These are phyloP conservation scores for Cheilosia grossa DNA, from an alignment of 2,888 invertebrate genomes.

Conservation along the genomic window DNA sequence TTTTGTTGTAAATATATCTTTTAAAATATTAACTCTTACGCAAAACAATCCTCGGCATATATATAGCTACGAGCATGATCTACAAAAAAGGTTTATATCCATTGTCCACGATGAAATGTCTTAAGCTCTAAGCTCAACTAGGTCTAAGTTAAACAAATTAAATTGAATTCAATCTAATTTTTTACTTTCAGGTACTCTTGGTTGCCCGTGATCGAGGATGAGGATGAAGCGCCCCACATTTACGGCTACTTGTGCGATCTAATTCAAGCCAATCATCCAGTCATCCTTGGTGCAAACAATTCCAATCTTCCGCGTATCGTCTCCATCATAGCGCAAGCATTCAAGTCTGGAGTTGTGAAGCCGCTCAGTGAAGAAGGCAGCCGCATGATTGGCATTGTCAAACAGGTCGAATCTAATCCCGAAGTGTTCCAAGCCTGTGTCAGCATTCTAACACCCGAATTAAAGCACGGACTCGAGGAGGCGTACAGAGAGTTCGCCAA, in stretches of 20 bases:
- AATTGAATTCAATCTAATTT: background rate
- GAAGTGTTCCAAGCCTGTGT: conserved; percentile 92
- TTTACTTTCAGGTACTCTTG: conserved; percentile 88
- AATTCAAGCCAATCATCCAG: conserved; percentile 94
- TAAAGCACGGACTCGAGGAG: conserved; percentile 92
- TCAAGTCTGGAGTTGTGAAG: conserved; percentile 92
- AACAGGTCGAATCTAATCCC: conserved; percentile 93
- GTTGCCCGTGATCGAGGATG: conserved; percentile 98
- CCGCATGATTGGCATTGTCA: conserved; percentile 92
- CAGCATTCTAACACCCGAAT: conserved; percentile 89
- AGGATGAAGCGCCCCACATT: conserved; percentile 97
- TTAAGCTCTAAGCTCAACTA: no score
- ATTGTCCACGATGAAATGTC: no score
- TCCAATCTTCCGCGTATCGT: conserved; percentile 95
- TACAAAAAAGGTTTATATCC: no score
- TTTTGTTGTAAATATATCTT: no score
- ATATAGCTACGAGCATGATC: no score
- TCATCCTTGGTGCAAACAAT: conserved; percentile 93
- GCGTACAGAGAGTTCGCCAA: conserved; percentile 84
- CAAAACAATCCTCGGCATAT: no score
- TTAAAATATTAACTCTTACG: no score
- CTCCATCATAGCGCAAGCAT: conserved; percentile 94
- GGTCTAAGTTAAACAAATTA: no score
- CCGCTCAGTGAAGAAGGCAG: conserved; percentile 89
- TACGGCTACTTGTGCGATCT: conserved; percentile 98